Evolutionary conservation across 1,140 invertebrate species (phyloP).

Genomic region (Goniozus legneri): DNA sequence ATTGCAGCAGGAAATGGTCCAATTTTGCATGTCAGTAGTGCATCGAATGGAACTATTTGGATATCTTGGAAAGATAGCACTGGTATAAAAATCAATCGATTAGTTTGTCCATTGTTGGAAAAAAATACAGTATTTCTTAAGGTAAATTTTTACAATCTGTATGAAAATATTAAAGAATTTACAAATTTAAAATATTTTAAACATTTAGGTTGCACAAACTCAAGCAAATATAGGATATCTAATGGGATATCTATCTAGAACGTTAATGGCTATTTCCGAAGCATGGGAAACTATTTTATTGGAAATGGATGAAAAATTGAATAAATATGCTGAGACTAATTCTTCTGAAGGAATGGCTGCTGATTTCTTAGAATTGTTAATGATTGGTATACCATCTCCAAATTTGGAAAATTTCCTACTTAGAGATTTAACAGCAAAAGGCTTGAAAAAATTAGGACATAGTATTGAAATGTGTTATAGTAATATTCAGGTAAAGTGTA

Average conservation of each 20-base stretch:
- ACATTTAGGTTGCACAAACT: slow-evolving; percentile 40
- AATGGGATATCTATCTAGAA: slow-evolving; percentile 68
- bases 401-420: slow-evolving; percentile 80
- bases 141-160: slow-evolving; percentile 18
- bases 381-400: slow-evolving; percentile 80
- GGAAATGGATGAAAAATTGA: slow-evolving; percentile 91
- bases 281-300: slow-evolving; percentile 92
- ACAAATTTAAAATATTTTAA: slow-evolving; percentile 3
- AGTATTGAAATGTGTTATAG: slow-evolving; percentile 91
- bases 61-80: slow-evolving; percentile 32
- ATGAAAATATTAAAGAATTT: background rate
- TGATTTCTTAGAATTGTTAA: slow-evolving; percentile 85
- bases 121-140: slow-evolving; percentile 43
- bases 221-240: slow-evolving; percentile 49
- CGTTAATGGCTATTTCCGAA: slow-evolving; percentile 82
- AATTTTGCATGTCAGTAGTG: slow-evolving; percentile 41
- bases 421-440: slow-evolving; percentile 89
- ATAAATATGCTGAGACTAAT: slow-evolving; percentile 79
- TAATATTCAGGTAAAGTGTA: slow-evolving; percentile 65
- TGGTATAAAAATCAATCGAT: slow-evolving; percentile 32
- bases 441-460: slow-evolving; percentile 87
- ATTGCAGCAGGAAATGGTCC: slow-evolving; percentile 58
- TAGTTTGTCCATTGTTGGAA: slow-evolving; percentile 42
- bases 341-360: slow-evolving; percentile 78
- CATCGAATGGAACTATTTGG: slow-evolving; percentile 42